phyloP scores from a whole-genome alignment of 2,113 vertebrate species.

The Myotis yumanensis region DNA sequence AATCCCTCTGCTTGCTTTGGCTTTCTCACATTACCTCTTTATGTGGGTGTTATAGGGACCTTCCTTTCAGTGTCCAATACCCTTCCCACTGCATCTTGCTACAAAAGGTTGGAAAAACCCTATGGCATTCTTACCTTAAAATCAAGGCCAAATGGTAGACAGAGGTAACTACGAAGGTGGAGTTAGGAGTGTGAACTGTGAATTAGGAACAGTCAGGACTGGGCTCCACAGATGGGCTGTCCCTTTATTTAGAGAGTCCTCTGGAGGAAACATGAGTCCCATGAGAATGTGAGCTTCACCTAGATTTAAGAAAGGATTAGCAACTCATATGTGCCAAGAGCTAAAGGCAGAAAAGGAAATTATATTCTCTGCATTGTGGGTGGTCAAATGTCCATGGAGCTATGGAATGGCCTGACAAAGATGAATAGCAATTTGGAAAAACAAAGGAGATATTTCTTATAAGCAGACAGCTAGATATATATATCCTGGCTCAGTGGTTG shows the following conservation, averaged over 20 bases:
- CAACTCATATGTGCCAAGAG: not conserved
- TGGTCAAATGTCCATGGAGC: not conserved
- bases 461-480: no score
- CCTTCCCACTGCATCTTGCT: slow-evolving; percentile 28
- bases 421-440: not conserved
- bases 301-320: slow-evolving; percentile 58
- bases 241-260: not conserved
- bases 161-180: not conserved
- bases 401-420: not conserved
- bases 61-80: slow-evolving; percentile 53
- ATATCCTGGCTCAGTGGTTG: no score
- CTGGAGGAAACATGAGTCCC: slow-evolving; percentile 10
- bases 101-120: slow-evolving; percentile 41
- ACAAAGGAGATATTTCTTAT: not conserved
- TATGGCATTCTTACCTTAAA: slow-evolving; percentile 36
- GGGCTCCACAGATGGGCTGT: not conserved
- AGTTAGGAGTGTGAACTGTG: not conserved
- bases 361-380: not conserved
- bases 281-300: not conserved
- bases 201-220: not conserved
- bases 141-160: not conserved
- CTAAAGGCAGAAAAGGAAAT: slow-evolving; percentile 34
- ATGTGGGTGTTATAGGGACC: slow-evolving; percentile 62
- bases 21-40: slow-evolving; percentile 54
- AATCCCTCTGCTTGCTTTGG: slow-evolving; percentile 61